These are phyloP conservation scores for Iselma pallidipennis DNA, from an alignment of 2,888 invertebrate species.

Conservation along the genomic window DNA sequence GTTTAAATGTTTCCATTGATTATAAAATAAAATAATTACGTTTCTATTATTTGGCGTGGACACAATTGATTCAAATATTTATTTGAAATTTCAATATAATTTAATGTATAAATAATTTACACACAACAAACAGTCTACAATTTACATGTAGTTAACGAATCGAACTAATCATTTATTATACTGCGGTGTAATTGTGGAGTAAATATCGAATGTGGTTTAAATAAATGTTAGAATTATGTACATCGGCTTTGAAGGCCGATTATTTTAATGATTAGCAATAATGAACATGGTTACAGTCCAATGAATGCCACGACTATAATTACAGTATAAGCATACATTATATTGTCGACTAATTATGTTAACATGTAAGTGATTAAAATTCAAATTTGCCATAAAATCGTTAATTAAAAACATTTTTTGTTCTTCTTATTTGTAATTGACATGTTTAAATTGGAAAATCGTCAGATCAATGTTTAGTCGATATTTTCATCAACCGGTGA, in stretches of 20 bases:
- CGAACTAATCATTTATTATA: neutral
- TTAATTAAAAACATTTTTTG: neutral
- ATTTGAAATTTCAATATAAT: neutral
- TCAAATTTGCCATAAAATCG: neutral
- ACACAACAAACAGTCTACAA: neutral
- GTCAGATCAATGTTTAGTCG: conserved; percentile 4
- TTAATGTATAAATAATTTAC: neutral
- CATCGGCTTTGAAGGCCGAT: neutral
- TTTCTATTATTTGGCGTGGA: neutral
- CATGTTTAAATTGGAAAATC: neutral
- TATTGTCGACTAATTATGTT: neutral
- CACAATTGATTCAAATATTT: neutral
- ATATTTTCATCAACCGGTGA: conserved; percentile 28
- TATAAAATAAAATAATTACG: no score
- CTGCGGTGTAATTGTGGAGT: neutral
- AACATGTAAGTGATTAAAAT: neutral
- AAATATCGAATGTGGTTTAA: neutral
- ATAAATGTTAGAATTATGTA: neutral
- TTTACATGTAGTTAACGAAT: neutral
- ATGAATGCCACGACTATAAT: neutral
- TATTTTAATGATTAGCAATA: neutral
- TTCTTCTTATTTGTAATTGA: neutral
- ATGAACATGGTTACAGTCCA: neutral
- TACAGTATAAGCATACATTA: neutral
- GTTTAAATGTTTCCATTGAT: no score